Percentiles rank a stretch among this genome's conserved stretches.
phyloP scores from a whole-genome alignment of 2,113 vertebrate genomes.

The Raja brachyura region DNA sequence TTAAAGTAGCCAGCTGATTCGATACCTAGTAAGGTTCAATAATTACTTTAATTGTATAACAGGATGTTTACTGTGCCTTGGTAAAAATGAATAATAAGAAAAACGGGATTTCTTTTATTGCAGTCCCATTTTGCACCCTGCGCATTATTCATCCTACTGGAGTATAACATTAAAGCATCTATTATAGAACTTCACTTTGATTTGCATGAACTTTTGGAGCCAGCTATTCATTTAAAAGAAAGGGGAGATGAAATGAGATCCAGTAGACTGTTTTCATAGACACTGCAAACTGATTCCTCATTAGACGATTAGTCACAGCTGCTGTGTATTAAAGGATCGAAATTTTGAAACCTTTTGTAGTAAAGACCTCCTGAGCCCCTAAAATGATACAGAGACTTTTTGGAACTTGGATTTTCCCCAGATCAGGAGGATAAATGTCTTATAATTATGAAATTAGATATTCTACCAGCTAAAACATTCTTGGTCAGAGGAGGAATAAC shows the following conservation, averaged over 20 bases:
- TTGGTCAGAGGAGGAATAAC: not conserved
- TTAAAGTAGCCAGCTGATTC: constrained; percentile 8
- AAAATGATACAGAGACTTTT: constrained; percentile 4
- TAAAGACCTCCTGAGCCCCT: constrained; percentile 32
- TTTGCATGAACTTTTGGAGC: constrained; percentile 21
- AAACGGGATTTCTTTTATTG: constrained; percentile 12
- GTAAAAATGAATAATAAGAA: constrained; percentile 8
- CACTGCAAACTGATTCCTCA: constrained; percentile 32
- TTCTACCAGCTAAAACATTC: constrained; percentile 21
- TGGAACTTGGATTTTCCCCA: constrained; percentile 26
- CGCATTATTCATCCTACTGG: not conserved
- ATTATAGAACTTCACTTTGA: not conserved
- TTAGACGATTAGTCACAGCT: constrained; percentile 34
- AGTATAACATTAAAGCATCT: constrained; percentile 4
- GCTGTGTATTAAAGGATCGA: constrained; percentile 25
- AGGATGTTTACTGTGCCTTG: constrained; percentile 13
- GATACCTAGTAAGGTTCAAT: not conserved
- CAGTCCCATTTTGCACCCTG: not conserved
- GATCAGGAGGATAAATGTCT: not conserved
- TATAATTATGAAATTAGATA: constrained; percentile 35
- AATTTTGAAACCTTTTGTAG: constrained; percentile 27
- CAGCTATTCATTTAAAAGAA: constrained; percentile 1
- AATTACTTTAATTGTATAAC: not conserved
- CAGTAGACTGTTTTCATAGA: constrained; percentile 31
- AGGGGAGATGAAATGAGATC: constrained; percentile 23